These are phyloP conservation scores for Labrus mixtus DNA, from an alignment of 2,113 vertebrate genomes.

Conservation along the genomic window DNA sequence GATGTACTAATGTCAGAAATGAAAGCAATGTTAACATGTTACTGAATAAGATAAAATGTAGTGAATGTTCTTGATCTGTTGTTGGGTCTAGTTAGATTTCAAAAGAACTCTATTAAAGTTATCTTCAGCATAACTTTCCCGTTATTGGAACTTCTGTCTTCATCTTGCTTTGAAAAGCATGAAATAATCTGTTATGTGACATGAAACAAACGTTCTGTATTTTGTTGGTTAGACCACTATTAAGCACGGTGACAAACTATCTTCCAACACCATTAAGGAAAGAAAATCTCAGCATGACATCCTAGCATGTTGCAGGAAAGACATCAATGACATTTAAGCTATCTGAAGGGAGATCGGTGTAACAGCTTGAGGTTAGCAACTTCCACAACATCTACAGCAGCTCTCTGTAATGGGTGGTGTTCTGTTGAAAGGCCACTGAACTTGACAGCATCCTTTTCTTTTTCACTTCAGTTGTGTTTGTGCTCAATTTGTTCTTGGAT, in stretches of 20 bases:
- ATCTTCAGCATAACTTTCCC: background rate
- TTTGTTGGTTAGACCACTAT: constrained; percentile 54
- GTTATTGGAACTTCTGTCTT: background rate
- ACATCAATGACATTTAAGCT: constrained; percentile 7
- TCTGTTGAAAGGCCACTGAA: background rate
- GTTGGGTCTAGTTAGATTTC: no score
- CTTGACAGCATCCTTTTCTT: background rate
- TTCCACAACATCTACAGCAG: background rate
- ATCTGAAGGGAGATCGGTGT: background rate
- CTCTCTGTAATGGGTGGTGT: background rate
- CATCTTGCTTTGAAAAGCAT: background rate
- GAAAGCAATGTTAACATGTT: no score
- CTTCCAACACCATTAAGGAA: constrained; percentile 46
- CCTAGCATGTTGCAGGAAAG: background rate
- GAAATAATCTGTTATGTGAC: background rate
- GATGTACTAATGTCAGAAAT: no score
- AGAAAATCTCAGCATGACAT: constrained; percentile 48
- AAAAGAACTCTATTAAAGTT: background rate
- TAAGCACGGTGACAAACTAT: constrained; percentile 49
- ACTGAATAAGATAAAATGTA: no score
- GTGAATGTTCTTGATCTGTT: no score
- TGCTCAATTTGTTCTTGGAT: background rate
- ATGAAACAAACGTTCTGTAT: background rate
- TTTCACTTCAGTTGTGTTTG: constrained; percentile 12
- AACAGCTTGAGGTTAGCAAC: constrained; percentile 16